Conservation (phyloP, 2,888 invertebrate species). For the Choreutis nemorana region DNA sequence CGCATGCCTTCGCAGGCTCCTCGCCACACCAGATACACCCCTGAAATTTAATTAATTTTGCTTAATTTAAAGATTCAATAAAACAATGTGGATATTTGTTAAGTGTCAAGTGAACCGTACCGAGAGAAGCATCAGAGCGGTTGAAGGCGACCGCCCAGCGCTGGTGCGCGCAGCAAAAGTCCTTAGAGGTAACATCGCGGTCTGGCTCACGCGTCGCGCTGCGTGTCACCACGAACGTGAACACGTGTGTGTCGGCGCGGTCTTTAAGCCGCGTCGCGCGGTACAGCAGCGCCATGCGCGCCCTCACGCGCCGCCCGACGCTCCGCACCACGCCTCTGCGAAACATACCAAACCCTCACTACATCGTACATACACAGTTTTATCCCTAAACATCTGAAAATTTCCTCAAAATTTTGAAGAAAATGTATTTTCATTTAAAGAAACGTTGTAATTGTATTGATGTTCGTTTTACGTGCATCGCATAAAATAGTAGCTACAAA, state of each 20-base stretch:
- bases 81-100: too few relatives aligned
- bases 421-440: too few relatives aligned
- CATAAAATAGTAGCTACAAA: too few relatives aligned
- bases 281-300: slow-evolving; percentile 80
- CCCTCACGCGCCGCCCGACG: slow-evolving; percentile 49
- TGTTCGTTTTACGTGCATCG: too few relatives aligned
- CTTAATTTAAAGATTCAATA: too few relatives aligned
- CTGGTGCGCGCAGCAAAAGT: slow-evolving; percentile 83
- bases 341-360: slow-evolving; percentile 6
- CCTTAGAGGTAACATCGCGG: slow-evolving; percentile 82
- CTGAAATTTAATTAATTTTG: too few relatives aligned
- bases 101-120: slow-evolving; percentile 20
- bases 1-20: slow-evolving; percentile 78
- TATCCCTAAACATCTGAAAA: too few relatives aligned
- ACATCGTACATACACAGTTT: not conserved
- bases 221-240: slow-evolving; percentile 83
- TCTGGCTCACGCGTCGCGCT: slow-evolving; percentile 80
- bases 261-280: slow-evolving; percentile 84
- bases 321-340: slow-evolving; percentile 19
- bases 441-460: too few relatives aligned
- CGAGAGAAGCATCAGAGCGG: slow-evolving; percentile 74
- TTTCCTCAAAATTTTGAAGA: too few relatives aligned
- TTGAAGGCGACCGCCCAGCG: slow-evolving; percentile 84
- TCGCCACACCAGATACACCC: slow-evolving; percentile 80
- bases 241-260: slow-evolving; percentile 83